phyloP scores from a whole-genome alignment of 2,797 vertebrate genomes.

The Cirrhinus mrigala region DNA sequence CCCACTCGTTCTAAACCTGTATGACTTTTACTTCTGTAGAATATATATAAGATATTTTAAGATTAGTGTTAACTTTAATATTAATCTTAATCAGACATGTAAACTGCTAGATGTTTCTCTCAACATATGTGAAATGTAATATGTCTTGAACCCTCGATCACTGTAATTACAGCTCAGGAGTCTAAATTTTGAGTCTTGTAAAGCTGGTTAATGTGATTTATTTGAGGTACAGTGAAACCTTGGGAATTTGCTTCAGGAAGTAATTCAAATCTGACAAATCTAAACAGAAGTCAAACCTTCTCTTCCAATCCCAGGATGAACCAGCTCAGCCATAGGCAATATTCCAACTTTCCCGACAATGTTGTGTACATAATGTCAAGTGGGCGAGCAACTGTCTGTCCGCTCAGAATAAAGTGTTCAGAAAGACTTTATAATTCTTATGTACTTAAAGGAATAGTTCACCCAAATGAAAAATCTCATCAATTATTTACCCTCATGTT shows the following conservation, averaged over 20 bases:
- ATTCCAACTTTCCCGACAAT: background rate
- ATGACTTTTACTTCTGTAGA: background rate
- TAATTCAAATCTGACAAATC: too few species aligned
- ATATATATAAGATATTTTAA: background rate
- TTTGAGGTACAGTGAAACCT: background rate
- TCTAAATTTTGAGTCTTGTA: background rate
- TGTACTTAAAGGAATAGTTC: background rate
- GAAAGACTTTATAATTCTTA: background rate
- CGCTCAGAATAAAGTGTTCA: background rate
- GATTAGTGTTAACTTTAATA: too few species aligned
- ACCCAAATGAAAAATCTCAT: background rate
- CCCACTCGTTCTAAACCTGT: background rate
- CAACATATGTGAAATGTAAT: too few species aligned
- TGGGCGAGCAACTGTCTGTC: background rate
- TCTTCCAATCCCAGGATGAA: background rate
- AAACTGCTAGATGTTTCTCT: background rate
- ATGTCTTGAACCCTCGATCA: background rate
- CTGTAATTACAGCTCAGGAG: background rate
- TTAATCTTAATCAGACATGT: background rate
- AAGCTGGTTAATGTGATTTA: background rate
- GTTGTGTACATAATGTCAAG: background rate
- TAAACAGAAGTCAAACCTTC: background rate
- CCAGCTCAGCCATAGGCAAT: background rate
- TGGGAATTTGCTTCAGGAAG: background rate
- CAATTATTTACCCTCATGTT: background rate